These are phyloP conservation scores for Linepithema humile DNA, from an alignment of 1,140 invertebrate species.

Conservation along the genomic window DNA sequence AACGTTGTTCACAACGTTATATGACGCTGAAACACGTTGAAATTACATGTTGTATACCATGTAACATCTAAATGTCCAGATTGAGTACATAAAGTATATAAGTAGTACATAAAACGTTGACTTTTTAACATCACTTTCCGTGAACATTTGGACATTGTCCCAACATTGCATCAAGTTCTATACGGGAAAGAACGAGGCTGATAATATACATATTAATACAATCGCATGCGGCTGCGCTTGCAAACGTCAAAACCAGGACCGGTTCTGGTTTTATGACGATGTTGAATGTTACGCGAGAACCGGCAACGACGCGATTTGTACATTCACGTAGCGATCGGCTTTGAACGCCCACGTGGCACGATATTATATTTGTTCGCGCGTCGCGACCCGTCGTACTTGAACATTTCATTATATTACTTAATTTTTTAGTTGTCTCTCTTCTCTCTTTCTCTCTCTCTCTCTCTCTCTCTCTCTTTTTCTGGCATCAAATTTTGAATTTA, in stretches of 20 bases:
- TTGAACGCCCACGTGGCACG: constrained; percentile 35
- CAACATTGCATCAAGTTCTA: not conserved
- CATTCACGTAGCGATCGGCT: constrained; percentile 41
- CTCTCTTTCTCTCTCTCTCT: not conserved
- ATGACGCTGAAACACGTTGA: too few species aligned
- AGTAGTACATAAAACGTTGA: too few species aligned
- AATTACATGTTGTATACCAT: too few species aligned
- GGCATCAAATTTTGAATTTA: constrained; percentile 34
- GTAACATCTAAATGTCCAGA: too few species aligned
- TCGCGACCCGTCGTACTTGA: constrained; percentile 15
- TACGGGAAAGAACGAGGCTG: not conserved
- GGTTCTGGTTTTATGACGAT: constrained; percentile 60
- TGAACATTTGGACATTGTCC: constrained; percentile 51
- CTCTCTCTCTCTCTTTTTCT: not conserved
- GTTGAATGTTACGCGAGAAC: constrained; percentile 53
- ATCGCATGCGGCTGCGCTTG: constrained; percentile 30
- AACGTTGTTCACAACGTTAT: too few species aligned
- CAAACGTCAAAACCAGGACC: constrained; percentile 41
- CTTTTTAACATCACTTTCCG: too few species aligned
- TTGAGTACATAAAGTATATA: too few species aligned
- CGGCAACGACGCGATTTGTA: constrained; percentile 22
- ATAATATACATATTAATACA: constrained; percentile 69
- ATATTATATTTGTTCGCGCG: not conserved
- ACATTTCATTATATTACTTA: constrained; percentile 32
- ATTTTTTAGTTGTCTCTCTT: not conserved